These are phyloP conservation scores for Pangasianodon hypophthalmus DNA, from an alignment of 2,113 vertebrate species.

Conservation along the genomic window DNA sequence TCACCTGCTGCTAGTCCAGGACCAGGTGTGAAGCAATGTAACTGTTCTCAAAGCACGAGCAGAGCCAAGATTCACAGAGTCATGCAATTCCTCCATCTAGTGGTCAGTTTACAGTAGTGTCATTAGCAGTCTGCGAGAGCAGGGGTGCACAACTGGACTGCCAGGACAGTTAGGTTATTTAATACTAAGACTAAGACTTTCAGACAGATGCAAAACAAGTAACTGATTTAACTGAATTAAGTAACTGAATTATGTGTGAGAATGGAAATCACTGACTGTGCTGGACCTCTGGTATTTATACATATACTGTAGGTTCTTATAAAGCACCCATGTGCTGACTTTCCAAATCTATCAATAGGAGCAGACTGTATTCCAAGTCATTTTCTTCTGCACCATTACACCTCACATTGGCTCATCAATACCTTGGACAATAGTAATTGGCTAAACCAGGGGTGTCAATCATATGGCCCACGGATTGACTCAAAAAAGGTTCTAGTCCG, in stretches of 20 bases:
- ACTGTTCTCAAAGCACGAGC: background rate
- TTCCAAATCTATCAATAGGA: background rate
- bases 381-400: background rate
- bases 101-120: constrained; percentile 16
- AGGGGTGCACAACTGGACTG: background rate
- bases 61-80: background rate
- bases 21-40: constrained; percentile 10
- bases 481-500: background rate
- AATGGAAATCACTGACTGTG: background rate
- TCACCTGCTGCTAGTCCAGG: background rate
- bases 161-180: background rate
- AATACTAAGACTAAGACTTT: background rate
- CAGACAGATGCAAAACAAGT: background rate
- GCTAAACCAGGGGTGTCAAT: background rate
- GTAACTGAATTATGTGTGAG: background rate
- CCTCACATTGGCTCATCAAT: background rate
- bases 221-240: too few relatives aligned
- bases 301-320: background rate
- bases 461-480: background rate
- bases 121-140: background rate
- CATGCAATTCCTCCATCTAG: constrained; percentile 39
- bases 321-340: background rate
- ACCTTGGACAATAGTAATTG: background rate
- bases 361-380: background rate
- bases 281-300: background rate